phyloP scores from a whole-genome alignment of 2,113 vertebrate species.

The Nipponia nippon region DNA sequence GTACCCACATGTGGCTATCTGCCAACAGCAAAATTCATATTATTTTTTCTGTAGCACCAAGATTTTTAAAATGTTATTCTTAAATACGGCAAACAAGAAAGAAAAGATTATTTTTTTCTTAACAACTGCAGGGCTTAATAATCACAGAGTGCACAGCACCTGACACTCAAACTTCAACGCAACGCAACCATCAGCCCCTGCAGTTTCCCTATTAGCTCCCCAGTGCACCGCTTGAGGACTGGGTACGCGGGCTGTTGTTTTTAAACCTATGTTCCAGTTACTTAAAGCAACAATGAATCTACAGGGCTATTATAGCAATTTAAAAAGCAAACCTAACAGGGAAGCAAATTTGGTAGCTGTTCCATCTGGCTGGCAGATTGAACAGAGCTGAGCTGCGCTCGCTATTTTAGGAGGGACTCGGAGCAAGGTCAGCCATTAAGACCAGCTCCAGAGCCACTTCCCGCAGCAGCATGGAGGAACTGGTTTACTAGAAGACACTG shows the following conservation, averaged over 20 bases:
- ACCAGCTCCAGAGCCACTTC: neutral
- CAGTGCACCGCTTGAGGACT: neutral
- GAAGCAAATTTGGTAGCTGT: neutral
- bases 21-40: neutral
- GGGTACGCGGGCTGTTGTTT: rapidly evolving
- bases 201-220: neutral
- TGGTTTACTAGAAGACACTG: conserved; percentile 22
- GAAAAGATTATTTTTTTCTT: neutral
- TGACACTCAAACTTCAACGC: neutral
- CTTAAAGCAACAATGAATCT: neutral
- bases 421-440: neutral
- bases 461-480: conserved; percentile 13
- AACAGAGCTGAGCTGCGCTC: rapidly evolving
- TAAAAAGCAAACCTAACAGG: neutral
- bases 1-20: neutral
- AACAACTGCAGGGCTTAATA: neutral
- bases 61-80: neutral
- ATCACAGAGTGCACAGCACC: neutral
- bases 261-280: neutral
- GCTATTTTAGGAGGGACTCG: neutral
- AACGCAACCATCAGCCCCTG: neutral
- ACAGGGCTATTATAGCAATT: neutral
- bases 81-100: neutral
- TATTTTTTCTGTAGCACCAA: neutral
- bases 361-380: neutral